These are phyloP conservation scores for Heterodera carotae DNA, from an alignment of 1,140 invertebrate species.

Conservation along the genomic window DNA sequence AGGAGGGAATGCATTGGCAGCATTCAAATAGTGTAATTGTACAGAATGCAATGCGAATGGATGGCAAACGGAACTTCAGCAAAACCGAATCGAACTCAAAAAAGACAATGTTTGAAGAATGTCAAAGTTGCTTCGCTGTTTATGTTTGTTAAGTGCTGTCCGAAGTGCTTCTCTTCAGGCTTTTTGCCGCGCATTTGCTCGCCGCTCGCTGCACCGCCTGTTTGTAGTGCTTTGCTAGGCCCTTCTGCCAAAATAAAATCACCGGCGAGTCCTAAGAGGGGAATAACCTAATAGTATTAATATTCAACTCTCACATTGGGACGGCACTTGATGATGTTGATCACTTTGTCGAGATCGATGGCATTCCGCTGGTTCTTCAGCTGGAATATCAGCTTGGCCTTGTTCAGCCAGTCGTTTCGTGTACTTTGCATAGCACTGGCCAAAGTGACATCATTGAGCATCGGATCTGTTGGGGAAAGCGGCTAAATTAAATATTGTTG, in stretches of 20 bases:
- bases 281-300: not conserved
- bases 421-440: conserved; percentile 35
- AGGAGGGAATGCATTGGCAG: too few relatives aligned
- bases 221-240: conserved; percentile 41
- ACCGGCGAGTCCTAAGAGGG: conserved; percentile 46
- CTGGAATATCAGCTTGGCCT: conserved; percentile 48
- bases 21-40: not conserved
- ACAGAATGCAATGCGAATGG: not conserved
- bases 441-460: conserved; percentile 32
- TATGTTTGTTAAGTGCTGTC: not conserved
- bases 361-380: conserved; percentile 36
- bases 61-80: too few relatives aligned
- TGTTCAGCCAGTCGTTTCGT: conserved; percentile 48
- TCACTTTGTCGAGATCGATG: conserved; percentile 39
- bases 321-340: conserved; percentile 41
- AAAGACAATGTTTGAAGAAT: not conserved
- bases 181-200: not conserved
- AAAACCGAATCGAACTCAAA: not conserved
- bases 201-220: conserved; percentile 47
- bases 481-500: not conserved
- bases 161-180: not conserved
- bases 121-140: not conserved
- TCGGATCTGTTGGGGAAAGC: conserved; percentile 25
- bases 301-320: conserved; percentile 26
- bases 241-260: conserved; percentile 44